These are phyloP conservation scores for Conger conger DNA, from an alignment of 2,113 vertebrate genomes.

Conservation along the genomic window DNA sequence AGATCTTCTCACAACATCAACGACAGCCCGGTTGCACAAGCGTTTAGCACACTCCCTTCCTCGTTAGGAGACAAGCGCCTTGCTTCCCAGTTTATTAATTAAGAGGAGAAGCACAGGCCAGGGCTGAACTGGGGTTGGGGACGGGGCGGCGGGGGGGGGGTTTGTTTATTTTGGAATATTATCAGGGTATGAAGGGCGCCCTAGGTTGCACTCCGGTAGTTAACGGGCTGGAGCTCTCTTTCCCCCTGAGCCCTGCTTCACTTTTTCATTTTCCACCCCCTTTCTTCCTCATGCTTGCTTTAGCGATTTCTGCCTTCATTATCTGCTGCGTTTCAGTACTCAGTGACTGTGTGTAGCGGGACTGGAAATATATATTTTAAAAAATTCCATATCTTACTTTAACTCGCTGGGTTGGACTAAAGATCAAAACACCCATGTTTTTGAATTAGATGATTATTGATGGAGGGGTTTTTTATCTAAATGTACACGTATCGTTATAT, in stretches of 20 bases:
- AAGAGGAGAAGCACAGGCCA: conserved; percentile 38
- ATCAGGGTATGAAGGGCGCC: conserved; percentile 47
- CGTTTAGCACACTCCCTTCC: conserved; percentile 56
- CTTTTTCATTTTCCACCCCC: conserved; percentile 27
- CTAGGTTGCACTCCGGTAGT: conserved; percentile 12
- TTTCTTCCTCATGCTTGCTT: conserved; percentile 21
- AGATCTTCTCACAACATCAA: conserved; percentile 35
- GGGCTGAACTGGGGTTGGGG: conserved; percentile 20
- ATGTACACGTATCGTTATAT: too few relatives aligned
- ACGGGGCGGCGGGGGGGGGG: background rate
- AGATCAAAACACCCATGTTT: background rate
- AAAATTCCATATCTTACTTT: background rate
- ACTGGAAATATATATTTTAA: background rate
- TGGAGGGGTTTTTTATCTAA: too few relatives aligned
- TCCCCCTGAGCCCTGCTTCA: background rate
- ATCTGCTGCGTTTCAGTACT: background rate
- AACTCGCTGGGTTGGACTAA: background rate
- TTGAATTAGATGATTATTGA: background rate
- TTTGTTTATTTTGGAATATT: conserved; percentile 48
- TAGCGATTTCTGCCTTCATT: background rate
- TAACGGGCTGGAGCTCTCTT: background rate
- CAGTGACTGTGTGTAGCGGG: background rate
- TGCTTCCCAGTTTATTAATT: conserved; percentile 63
- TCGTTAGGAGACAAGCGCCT: conserved; percentile 71
- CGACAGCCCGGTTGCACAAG: conserved; percentile 56